These are phyloP conservation scores for Natator depressus DNA, from an alignment of 2,113 vertebrate species.

Conservation along the genomic window DNA sequence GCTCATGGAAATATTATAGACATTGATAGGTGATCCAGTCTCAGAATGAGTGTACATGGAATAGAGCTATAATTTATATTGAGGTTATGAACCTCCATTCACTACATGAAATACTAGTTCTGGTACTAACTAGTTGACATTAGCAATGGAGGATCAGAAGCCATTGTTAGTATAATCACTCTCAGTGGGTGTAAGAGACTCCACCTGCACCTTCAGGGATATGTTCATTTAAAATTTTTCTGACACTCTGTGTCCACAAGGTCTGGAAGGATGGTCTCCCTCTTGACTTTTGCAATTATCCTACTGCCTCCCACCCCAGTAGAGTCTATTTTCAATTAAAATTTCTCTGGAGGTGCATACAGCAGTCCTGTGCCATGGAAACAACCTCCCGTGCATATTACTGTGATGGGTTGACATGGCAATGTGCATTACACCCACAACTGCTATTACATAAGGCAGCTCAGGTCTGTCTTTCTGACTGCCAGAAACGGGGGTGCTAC, in stretches of 20 bases:
- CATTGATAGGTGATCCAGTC: too few species aligned
- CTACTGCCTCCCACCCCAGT: accelerated
- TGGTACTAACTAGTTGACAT: too few species aligned
- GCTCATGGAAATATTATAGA: accelerated
- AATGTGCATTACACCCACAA: not conserved
- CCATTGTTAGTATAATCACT: accelerated
- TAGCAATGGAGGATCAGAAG: too few species aligned
- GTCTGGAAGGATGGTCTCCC: accelerated
- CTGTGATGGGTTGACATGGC: not conserved
- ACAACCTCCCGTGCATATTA: accelerated
- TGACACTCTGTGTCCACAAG: accelerated
- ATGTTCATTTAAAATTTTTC: accelerated
- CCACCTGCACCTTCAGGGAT: accelerated
- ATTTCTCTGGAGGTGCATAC: accelerated
- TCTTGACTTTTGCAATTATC: accelerated
- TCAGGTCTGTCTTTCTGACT: accelerated
- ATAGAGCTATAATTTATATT: too few species aligned
- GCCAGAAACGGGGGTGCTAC: accelerated
- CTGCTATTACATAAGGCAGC: accelerated
- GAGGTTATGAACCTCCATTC: too few species aligned
- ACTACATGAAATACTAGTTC: accelerated
- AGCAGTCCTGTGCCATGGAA: not conserved
- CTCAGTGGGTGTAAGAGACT: accelerated
- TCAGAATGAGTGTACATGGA: too few species aligned
- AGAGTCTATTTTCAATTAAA: accelerated